phyloP scores from a whole-genome alignment of 92 coral and sea anemone genomes.

The Siderastrea siderea region DNA sequence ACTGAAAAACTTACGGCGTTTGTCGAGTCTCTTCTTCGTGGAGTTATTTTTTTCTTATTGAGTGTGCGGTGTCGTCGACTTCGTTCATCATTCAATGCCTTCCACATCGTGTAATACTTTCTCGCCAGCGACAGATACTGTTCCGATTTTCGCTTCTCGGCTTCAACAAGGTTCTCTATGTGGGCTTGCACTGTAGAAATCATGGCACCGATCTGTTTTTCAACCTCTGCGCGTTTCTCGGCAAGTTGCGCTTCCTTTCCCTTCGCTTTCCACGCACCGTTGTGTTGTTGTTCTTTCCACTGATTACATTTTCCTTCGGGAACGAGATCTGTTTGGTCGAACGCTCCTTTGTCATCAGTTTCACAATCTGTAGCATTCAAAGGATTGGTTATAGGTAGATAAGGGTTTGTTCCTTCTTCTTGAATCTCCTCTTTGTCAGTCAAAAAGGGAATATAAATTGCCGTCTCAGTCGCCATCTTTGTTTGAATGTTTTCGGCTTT shows the following conservation, averaged over 20 bases:
- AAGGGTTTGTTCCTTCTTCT: not conserved
- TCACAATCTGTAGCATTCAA: not conserved
- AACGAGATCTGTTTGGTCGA: not conserved
- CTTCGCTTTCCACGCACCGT: not conserved
- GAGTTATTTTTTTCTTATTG: not conserved
- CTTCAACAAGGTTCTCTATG: constrained; percentile 8
- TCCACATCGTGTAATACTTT: constrained; percentile 32
- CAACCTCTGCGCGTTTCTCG: not conserved
- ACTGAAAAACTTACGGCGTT: not conserved
- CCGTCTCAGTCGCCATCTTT: not conserved
- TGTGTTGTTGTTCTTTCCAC: not conserved
- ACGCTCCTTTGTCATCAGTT: not conserved
- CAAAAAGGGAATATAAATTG: not conserved
- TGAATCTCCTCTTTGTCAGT: not conserved
- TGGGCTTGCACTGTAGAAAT: not conserved
- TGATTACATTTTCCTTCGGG: too few species aligned
- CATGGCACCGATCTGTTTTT: not conserved
- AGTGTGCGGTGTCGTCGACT: not conserved
- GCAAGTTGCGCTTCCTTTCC: not conserved
- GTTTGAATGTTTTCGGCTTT: not conserved
- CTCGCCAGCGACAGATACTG: constrained; percentile 21
- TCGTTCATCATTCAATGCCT: constrained; percentile 7
- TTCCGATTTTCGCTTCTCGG: constrained; percentile 15
- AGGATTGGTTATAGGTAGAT: not conserved
- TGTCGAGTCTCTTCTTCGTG: not conserved